Evolutionary conservation across 2,888 invertebrate genomes (phyloP).

Genomic region (Embidobia sp.): DNA sequence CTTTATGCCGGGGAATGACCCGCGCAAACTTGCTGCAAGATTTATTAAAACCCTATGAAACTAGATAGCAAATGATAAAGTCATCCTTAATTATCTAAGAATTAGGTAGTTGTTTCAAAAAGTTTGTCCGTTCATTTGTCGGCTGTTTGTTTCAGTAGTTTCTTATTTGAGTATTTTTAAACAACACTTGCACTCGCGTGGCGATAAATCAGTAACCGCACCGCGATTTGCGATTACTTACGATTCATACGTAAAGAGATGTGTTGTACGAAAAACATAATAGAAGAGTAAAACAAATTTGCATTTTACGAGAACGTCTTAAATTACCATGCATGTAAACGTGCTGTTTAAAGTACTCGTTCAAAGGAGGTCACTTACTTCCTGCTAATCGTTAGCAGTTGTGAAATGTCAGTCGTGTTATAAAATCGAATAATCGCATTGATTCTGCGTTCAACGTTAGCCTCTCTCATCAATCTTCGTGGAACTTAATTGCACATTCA

Average conservation of each 20-base stretch:
- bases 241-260: constrained; percentile 34
- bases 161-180: no score
- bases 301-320: constrained; percentile 43
- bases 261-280: constrained; percentile 19
- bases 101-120: no score
- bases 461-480: constrained; percentile 52
- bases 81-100: no score
- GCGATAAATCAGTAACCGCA: constrained; percentile 1
- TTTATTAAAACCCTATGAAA: constrained; percentile 34
- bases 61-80: constrained; percentile 19
- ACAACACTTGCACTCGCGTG: constrained; percentile 1
- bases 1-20: constrained; percentile 25
- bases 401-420: constrained; percentile 41
- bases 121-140: no score
- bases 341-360: constrained; percentile 32
- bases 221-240: constrained; percentile 11
- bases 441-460: constrained; percentile 42
- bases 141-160: no score
- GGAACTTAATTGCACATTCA: constrained; percentile 41
- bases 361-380: constrained; percentile 47
- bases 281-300: constrained; percentile 42
- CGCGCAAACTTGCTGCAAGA: constrained; percentile 26
- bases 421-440: constrained; percentile 48
- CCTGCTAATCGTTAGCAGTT: constrained; percentile 35
- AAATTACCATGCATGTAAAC: constrained; percentile 50